These are phyloP conservation scores for Hafferia zeledoni DNA, from an alignment of 2,797 vertebrate genomes.

Conservation along the genomic window DNA sequence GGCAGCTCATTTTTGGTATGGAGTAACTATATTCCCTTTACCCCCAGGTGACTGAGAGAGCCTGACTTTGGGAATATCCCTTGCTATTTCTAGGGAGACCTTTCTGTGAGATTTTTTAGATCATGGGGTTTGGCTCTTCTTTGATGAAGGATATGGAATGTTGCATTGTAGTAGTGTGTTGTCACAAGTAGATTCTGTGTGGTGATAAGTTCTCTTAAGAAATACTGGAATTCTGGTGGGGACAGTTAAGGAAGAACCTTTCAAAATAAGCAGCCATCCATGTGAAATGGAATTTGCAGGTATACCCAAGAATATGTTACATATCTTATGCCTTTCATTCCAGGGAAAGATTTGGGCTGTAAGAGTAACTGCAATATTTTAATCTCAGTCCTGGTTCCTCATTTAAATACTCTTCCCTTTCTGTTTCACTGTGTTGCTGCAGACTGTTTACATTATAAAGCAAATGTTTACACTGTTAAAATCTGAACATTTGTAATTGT, in stretches of 20 bases:
- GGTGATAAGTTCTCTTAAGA: background rate
- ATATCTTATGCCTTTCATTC: background rate
- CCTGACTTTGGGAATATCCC: background rate
- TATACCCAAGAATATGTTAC: background rate
- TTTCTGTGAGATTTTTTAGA: background rate
- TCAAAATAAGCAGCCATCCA: background rate
- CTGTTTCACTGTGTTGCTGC: background rate
- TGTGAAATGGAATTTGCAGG: background rate
- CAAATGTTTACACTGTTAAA: background rate
- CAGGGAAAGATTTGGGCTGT: background rate
- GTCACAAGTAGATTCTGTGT: background rate
- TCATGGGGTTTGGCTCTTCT: background rate
- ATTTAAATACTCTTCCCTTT: background rate
- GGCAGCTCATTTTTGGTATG: slow-evolving; percentile 88
- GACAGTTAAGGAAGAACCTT: background rate
- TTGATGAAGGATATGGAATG: background rate
- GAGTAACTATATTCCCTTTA: slow-evolving; percentile 30
- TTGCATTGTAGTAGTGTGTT: background rate
- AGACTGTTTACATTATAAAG: background rate
- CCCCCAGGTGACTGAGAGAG: background rate
- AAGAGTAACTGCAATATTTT: background rate
- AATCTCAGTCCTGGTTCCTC: background rate
- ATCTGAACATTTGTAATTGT: background rate
- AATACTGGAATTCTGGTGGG: background rate
- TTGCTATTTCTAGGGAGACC: background rate